Evolutionary conservation across 2,888 invertebrate genomes (phyloP).

Genomic region (Pseudolycoriella hygida): DNA sequence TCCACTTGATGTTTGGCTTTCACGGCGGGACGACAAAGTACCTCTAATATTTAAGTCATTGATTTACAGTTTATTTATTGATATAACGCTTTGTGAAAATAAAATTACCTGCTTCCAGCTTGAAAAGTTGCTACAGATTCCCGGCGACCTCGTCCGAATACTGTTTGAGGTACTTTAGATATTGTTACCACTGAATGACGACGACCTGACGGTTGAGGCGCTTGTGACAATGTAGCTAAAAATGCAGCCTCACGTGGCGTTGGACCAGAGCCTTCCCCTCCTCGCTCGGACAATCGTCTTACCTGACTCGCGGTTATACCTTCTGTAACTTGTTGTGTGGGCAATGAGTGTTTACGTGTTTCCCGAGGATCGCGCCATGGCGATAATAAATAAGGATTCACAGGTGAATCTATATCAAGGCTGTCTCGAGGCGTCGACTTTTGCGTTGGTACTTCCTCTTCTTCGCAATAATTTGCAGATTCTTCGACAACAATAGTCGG

Average conservation of each 20-base stretch:
- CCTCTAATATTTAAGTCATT: background rate
- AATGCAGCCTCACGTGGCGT: slow-evolving; percentile 67
- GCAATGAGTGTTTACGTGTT: slow-evolving; percentile 64
- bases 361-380: slow-evolving; percentile 61
- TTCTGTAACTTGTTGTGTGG: slow-evolving; percentile 67
- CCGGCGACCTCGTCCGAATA: slow-evolving; percentile 60
- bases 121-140: slow-evolving; percentile 71
- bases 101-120: slow-evolving; percentile 25
- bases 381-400: slow-evolving; percentile 63
- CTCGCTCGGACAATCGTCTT: slow-evolving; percentile 61
- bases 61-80: no score
- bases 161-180: slow-evolving; percentile 56
- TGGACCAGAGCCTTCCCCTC: slow-evolving; percentile 55
- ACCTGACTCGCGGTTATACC: slow-evolving; percentile 80
- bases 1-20: slow-evolving; percentile 22
- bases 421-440: slow-evolving; percentile 41
- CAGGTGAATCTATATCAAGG: slow-evolving; percentile 58
- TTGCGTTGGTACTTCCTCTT: slow-evolving; percentile 32
- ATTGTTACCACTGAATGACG: slow-evolving; percentile 77
- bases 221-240: slow-evolving; percentile 61
- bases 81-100: background rate
- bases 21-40: background rate
- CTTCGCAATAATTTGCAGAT: slow-evolving; percentile 41
- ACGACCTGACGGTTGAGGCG: slow-evolving; percentile 55
- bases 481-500: slow-evolving; percentile 67